phyloP scores from a whole-genome alignment of 2,113 vertebrate genomes.

The Hydrochoerus hydrochaeris region DNA sequence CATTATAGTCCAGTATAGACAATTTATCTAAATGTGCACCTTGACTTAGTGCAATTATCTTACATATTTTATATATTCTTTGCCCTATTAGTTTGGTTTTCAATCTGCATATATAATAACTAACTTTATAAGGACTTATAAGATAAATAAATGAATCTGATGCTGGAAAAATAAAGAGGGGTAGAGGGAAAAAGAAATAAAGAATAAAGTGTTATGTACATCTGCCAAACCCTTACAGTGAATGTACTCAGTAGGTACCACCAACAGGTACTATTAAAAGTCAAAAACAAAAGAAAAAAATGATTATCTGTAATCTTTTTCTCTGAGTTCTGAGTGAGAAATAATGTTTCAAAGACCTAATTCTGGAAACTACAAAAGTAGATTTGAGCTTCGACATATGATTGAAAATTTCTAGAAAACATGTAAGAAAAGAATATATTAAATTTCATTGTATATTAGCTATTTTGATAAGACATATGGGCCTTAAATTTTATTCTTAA shows the following conservation, averaged over 20 bases:
- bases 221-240: background rate
- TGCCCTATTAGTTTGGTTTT: background rate
- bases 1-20: background rate
- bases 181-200: no score
- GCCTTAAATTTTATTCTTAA: background rate
- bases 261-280: background rate
- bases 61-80: background rate
- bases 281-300: background rate
- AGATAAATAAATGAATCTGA: background rate
- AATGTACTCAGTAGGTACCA: background rate
- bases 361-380: slow-evolving; percentile 24
- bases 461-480: background rate
- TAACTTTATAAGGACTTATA: background rate
- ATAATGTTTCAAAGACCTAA: background rate
- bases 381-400: background rate
- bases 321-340: slow-evolving; percentile 56
- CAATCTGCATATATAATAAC: background rate
- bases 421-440: background rate
- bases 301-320: slow-evolving; percentile 38
- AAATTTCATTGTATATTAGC: background rate
- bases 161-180: background rate
- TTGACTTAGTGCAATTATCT: background rate
- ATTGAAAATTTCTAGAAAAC: slow-evolving; percentile 8
- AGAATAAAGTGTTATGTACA: background rate
- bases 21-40: background rate